phyloP scores from a whole-genome alignment of 2,113 vertebrate genomes.

The Thinocorus orbignyianus region DNA sequence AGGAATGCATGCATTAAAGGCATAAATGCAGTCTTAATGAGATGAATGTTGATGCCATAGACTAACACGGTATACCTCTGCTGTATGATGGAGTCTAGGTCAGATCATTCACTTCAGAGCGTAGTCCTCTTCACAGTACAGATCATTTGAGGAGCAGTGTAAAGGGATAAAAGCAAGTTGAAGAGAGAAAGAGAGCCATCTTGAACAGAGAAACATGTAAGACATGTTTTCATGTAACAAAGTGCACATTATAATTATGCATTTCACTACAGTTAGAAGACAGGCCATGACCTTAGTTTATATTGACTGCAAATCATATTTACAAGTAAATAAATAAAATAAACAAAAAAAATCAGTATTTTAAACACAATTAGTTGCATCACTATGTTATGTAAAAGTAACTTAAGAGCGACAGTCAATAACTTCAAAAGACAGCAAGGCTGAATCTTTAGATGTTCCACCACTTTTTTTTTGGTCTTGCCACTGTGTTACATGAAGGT shows the following conservation, averaged over 20 bases:
- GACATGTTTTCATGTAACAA: neutral
- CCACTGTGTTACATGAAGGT: neutral
- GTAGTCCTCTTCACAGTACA: neutral
- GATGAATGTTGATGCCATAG: neutral
- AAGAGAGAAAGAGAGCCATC: neutral
- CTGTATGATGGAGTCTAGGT: fast-evolving
- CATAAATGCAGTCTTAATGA: neutral
- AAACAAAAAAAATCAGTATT: neutral
- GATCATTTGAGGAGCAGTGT: neutral
- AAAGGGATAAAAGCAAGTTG: neutral
- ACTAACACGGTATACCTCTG: neutral
- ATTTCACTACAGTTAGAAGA: neutral
- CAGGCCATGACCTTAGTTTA: neutral
- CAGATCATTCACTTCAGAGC: fast-evolving
- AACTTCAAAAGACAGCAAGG: neutral
- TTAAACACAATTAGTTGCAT: neutral
- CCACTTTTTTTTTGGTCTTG: neutral
- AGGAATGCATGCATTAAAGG: neutral
- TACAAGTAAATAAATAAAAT: neutral
- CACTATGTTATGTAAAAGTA: neutral
- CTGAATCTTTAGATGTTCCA: neutral
- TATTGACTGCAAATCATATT: neutral
- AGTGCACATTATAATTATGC: neutral
- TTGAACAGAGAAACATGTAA: neutral
- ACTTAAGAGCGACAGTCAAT: neutral